Base-by-base conservation (phyloP, 2,888 invertebrate genomes). In the Xylophagus ater region DNA sequence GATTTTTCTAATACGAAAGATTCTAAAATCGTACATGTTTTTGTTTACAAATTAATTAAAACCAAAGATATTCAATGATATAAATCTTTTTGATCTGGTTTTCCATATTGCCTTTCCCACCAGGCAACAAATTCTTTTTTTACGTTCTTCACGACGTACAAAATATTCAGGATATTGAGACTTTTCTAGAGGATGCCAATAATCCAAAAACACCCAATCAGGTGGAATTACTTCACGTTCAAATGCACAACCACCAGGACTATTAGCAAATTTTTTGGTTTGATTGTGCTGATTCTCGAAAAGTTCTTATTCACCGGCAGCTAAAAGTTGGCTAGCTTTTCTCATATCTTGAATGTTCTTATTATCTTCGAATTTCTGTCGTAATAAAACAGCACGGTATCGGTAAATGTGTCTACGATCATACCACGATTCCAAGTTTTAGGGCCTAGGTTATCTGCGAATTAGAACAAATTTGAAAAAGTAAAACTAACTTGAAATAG, bases 131-230 rank as follows among this genome's bases (percentile, higher is more conserved):
- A 93, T 58, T 96, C 90, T 50, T 80, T 75, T 65, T 96, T 96
- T 92, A 37, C 92, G 74, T 54, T 86, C 68, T 56, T 96, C 94
- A 9, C 96, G 72, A 12, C 72, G 69, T 34, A 86, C 86, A 69
- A 96, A 96, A 62, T 92, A 96, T 56, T 93, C 86, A 0, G 96
- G 94, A 65, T 88, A 96, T 53, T 78, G 77, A 0, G 92, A 89
- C 60, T 93, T 94, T 59, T 96, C 94, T 13, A 87, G 61, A 0
- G 93, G 94, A 68, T 92, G 84, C 94, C 94, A 96, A 56, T 77
- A 80, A 64, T 96, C 96, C 1, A 94, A 53, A n/a, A n/a, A n/a
- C 2, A 90, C 70, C 82, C 81, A 85, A 60, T 94, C 94, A 0
- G 88, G 86, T 0, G 75, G 69, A 1, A 66, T 57, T 0, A 76